phyloP scores from a whole-genome alignment of 2,113 vertebrate species.

The Entomyzon cyanotis region DNA sequence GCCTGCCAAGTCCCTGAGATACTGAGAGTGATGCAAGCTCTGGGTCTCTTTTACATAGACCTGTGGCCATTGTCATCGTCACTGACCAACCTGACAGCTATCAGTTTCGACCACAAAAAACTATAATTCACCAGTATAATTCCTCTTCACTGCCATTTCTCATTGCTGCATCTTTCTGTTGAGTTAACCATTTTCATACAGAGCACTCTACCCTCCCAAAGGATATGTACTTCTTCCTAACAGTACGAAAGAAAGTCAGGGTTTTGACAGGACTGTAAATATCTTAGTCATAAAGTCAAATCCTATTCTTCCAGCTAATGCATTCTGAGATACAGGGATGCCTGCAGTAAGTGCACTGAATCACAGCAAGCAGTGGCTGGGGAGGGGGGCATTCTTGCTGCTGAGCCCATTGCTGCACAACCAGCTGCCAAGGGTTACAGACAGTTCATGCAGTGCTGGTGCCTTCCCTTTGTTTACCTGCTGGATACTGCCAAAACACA shows the following conservation, averaged over 20 bases:
- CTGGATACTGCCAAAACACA: neutral
- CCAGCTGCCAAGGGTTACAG: neutral
- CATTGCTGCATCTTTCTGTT: constrained; percentile 3
- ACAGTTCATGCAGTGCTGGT: neutral
- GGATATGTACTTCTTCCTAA: constrained; percentile 2
- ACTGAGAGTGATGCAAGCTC: constrained; percentile 26
- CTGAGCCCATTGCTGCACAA: neutral
- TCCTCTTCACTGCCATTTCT: constrained; percentile 32
- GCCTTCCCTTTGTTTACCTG: neutral
- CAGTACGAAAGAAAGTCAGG: neutral
- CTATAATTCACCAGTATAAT: neutral
- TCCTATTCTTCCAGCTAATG: neutral
- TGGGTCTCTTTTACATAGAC: constrained; percentile 25
- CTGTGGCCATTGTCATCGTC: constrained; percentile 1
- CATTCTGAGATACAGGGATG: neutral
- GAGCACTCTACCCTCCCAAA: constrained; percentile 19
- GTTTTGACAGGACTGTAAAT: constrained; percentile 57
- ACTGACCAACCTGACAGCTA: constrained; percentile 52
- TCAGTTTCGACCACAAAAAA: constrained; percentile 30
- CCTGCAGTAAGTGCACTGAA: neutral
- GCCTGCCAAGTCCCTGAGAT: constrained; percentile 30
- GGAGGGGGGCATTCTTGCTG: neutral
- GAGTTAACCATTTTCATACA: constrained; percentile 31
- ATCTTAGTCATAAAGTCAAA: constrained; percentile 54
- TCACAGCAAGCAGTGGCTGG: neutral